These are phyloP conservation scores for Oostethus manadensis DNA, from an alignment of 2,113 vertebrate genomes.

Conservation along the genomic window DNA sequence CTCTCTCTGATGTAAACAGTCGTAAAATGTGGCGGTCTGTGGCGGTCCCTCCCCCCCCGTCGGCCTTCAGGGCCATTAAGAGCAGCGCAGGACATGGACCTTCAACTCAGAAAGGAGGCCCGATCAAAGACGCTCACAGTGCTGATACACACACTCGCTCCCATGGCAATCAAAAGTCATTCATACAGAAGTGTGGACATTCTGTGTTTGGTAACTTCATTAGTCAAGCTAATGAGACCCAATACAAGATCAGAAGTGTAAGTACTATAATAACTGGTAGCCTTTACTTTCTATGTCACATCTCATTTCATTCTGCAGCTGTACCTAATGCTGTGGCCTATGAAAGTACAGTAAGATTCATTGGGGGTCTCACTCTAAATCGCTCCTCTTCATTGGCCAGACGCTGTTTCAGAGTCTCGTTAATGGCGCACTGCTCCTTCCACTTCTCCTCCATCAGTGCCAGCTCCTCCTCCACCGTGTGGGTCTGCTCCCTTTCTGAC, in stretches of 20 bases:
- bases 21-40: constrained; percentile 54
- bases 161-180: constrained; percentile 43
- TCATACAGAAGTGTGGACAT: neutral
- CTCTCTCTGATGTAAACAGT: constrained; percentile 64
- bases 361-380: constrained; percentile 76
- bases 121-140: constrained; percentile 67
- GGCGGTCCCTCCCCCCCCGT: constrained; percentile 27
- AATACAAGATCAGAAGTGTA: too few relatives aligned
- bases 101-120: constrained; percentile 49
- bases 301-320: neutral
- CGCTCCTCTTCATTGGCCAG: constrained; percentile 82
- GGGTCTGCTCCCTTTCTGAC: constrained; percentile 56
- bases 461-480: constrained; percentile 86
- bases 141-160: constrained; percentile 54
- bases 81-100: constrained; percentile 27
- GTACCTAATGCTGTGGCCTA: neutral
- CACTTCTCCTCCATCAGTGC: constrained; percentile 91
- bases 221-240: too few relatives aligned
- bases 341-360: neutral
- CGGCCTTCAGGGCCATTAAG: constrained; percentile 53
- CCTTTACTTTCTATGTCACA: neutral
- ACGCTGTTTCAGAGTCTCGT: constrained; percentile 80
- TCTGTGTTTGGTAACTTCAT: neutral
- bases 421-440: constrained; percentile 90
- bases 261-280: too few relatives aligned